Evolutionary conservation across 2,113 vertebrate genomes (phyloP).

Genomic region (Camarhynchus parvulus): DNA sequence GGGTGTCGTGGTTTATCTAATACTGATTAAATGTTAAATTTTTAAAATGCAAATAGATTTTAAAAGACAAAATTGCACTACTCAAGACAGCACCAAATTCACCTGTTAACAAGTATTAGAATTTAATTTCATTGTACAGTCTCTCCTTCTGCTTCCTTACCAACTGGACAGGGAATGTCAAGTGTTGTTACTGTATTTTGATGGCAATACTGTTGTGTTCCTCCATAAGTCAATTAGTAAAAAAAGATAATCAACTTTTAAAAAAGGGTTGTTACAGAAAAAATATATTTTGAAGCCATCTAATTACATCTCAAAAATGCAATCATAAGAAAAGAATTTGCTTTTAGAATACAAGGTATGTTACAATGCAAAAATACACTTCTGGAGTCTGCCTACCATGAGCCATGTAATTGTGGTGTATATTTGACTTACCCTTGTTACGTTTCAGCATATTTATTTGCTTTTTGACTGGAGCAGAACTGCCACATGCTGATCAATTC

Average conservation of each 20-base stretch:
- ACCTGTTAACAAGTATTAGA: background rate
- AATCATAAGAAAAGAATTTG: background rate
- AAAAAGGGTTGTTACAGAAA: background rate
- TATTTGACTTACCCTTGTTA: slow-evolving; percentile 8
- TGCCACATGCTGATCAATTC: background rate
- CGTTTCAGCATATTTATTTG: background rate
- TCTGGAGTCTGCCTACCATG: background rate
- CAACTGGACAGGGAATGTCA: background rate
- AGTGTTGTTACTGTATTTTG: background rate
- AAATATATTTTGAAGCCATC: background rate
- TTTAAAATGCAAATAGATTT: background rate
- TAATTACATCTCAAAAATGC: slow-evolving; percentile 15
- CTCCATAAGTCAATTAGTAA: background rate
- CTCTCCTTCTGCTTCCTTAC: background rate
- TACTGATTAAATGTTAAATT: background rate
- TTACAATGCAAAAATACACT: slow-evolving; percentile 6
- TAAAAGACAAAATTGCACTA: background rate
- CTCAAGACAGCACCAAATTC: background rate
- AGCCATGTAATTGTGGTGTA: background rate
- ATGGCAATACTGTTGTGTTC: background rate
- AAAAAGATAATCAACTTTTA: background rate
- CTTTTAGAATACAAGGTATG: background rate
- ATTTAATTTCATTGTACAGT: background rate
- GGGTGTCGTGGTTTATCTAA: background rate
- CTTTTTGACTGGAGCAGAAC: slow-evolving; percentile 2